A percentile compares a stretch with the other conserved stretches of the same genome.
Conservation (phyloP, 1,140 invertebrate genomes). For the Diuraphis noxia region DNA sequence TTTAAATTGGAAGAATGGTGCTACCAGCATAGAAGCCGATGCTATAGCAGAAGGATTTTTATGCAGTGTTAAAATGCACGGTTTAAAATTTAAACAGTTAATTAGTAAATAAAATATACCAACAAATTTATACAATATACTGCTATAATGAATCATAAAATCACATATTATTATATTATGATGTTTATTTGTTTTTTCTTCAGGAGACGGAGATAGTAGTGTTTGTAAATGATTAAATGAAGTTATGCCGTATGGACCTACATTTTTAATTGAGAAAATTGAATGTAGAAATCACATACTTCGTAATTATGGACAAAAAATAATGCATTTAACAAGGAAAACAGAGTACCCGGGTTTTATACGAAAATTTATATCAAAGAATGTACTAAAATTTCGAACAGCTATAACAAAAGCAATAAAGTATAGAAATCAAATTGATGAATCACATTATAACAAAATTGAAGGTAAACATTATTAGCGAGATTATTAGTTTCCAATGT, state of each 20-base stretch:
- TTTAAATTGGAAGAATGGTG: no score
- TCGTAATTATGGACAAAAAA: background rate
- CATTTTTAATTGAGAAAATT: conserved; percentile 18
- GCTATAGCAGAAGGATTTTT: conserved; percentile 58
- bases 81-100: conserved; percentile 51
- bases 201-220: conserved; percentile 31
- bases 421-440: background rate
- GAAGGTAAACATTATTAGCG: background rate
- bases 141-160: no score
- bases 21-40: no score
- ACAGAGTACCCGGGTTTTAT: background rate
- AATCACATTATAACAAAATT: conserved; percentile 3
- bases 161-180: no score
- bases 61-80: conserved; percentile 56
- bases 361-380: background rate
- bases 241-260: background rate
- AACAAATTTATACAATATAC: no score
- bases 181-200: background rate
- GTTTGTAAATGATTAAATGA: background rate
- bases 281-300: conserved; percentile 19
- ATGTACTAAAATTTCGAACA: background rate
- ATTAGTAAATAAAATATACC: background rate
- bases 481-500: background rate
- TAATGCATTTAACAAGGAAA: no score
- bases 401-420: conserved; percentile 15